Conservation (phyloP, 1,140 invertebrate species). For the Ceratina calcarata region DNA sequence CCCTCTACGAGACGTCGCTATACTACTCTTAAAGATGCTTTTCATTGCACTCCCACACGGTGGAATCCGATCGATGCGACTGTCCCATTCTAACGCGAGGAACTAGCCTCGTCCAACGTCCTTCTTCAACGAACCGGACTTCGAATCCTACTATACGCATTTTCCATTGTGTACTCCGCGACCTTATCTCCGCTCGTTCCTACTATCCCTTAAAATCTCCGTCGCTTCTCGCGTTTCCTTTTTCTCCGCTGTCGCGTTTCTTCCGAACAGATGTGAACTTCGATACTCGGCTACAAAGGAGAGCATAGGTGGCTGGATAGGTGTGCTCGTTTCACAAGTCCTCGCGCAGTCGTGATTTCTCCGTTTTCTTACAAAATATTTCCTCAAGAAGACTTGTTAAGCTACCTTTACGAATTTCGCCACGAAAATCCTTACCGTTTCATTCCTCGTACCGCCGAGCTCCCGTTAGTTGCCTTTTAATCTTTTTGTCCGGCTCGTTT, state of each 20-base stretch:
- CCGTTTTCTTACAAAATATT: conserved; percentile 18
- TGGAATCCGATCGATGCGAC: conserved; percentile 66
- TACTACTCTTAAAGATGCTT: conserved; percentile 67
- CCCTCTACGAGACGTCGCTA: conserved; percentile 48
- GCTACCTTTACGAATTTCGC: conserved; percentile 39
- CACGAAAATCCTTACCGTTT: conserved; percentile 32
- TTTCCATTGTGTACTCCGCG: conserved; percentile 45
- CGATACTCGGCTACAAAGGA: too few relatives aligned
- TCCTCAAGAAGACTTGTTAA: conserved; percentile 43
- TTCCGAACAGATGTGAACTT: neutral
- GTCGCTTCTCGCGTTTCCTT: conserved; percentile 3
- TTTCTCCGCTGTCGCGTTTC: neutral
- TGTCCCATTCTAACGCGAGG: conserved; percentile 47
- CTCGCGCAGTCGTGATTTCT: neutral
- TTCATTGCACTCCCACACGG: conserved; percentile 60
- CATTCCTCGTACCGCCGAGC: neutral
- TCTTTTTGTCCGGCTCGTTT: neutral
- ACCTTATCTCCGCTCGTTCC: conserved; percentile 30
- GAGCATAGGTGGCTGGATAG: neutral
- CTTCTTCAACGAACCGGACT: conserved; percentile 41
- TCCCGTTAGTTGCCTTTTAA: conserved; percentile 8
- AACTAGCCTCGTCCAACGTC: conserved; percentile 42
- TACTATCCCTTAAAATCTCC: conserved; percentile 22
- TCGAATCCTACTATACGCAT: conserved; percentile 46
- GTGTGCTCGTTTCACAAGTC: neutral